phyloP scores from a whole-genome alignment of 2,113 vertebrate genomes.

The Glaucidium brasilianum region DNA sequence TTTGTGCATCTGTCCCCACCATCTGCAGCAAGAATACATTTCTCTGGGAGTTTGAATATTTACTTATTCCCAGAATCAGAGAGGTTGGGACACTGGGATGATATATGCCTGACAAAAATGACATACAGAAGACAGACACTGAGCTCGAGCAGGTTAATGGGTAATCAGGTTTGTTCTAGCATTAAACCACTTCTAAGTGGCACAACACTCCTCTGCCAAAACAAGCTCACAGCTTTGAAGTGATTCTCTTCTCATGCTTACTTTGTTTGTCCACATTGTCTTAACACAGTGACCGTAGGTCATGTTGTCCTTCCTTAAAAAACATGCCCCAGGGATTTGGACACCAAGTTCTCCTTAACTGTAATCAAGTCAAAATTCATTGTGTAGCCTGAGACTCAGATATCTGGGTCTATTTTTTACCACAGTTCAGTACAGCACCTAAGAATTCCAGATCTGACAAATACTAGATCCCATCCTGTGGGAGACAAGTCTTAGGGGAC shows the following conservation, averaged over 20 bases:
- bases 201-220: not conserved
- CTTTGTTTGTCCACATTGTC: not conserved
- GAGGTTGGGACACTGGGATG: not conserved
- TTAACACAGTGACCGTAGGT: not conserved
- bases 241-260: not conserved
- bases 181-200: not conserved
- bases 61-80: not conserved
- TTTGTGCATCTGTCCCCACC: not conserved
- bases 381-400: not conserved
- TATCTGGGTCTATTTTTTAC: not conserved
- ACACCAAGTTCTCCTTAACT: not conserved
- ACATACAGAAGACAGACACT: not conserved
- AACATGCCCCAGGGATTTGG: not conserved
- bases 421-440: not conserved
- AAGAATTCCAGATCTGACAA: not conserved
- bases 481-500: not conserved
- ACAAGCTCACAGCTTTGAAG: not conserved
- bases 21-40: not conserved
- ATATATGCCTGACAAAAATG: not conserved
- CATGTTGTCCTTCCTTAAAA: not conserved
- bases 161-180: not conserved
- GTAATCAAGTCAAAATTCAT: not conserved
- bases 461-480: not conserved
- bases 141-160: not conserved
- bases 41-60: not conserved